phyloP scores from a whole-genome alignment of 30 jellyfish, hydroid and myxozoan species.

The Hydra vulgaris region DNA sequence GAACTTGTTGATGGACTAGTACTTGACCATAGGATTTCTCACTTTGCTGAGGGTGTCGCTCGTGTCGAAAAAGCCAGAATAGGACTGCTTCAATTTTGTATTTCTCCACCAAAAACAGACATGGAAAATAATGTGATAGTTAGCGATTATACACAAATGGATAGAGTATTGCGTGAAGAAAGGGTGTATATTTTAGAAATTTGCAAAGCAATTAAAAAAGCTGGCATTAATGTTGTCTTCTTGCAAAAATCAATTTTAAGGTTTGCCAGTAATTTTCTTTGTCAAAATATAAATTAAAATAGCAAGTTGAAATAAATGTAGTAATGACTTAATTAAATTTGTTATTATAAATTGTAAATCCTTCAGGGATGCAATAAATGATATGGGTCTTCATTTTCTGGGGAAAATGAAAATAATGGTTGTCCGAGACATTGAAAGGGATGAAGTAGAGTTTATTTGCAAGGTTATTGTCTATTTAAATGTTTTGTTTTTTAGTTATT shows the following conservation, averaged over 20 bases:
- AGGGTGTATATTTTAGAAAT: constrained; percentile 74
- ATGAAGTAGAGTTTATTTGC: constrained; percentile 91
- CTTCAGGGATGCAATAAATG: constrained; percentile 94
- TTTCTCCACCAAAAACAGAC: constrained; percentile 99
- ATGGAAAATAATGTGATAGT: constrained; percentile 97
- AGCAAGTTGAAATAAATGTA: background rate
- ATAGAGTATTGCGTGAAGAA: constrained; percentile 91
- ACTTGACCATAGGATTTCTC: constrained; percentile 68
- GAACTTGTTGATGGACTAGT: constrained; percentile 96
- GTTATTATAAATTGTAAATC: background rate
- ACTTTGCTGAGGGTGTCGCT: constrained; percentile 74
- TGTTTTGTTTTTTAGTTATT: background rate
- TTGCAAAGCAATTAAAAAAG: constrained; percentile 77
- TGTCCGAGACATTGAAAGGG: constrained; percentile 89
- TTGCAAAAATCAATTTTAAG: constrained; percentile 92
- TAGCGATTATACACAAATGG: constrained; percentile 99
- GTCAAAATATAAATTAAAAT: too few species aligned
- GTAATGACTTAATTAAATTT: background rate
- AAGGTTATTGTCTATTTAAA: constrained; percentile 38
- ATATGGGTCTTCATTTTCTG: constrained; percentile 92
- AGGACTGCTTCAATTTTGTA: constrained; percentile 89
- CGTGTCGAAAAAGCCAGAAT: constrained; percentile 96
- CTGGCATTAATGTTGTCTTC: constrained; percentile 95
- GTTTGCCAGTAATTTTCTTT: constrained; percentile 23
- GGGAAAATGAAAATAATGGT: constrained; percentile 96